Conservation (phyloP, 2,113 vertebrate genomes). For the Mastomys coucha region DNA sequence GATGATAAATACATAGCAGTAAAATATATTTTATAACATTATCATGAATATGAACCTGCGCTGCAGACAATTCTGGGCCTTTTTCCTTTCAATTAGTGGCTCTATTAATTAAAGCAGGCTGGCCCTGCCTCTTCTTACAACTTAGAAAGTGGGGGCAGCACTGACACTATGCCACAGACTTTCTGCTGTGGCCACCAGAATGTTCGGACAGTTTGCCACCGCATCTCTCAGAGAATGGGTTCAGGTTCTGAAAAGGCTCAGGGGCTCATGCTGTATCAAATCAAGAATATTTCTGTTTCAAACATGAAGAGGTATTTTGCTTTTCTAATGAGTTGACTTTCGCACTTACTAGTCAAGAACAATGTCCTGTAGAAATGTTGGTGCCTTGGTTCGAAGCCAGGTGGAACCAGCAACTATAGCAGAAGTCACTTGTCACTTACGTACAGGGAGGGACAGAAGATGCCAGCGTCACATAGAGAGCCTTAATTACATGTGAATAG, state of each 20-base stretch:
- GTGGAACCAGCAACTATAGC: fast-evolving
- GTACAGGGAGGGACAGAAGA: too few species aligned
- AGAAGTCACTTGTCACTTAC: not conserved
- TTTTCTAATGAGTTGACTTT: not conserved
- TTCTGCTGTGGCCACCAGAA: not conserved
- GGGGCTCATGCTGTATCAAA: not conserved
- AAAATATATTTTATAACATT: not conserved
- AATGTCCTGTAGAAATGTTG: not conserved
- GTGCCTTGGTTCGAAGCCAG: not conserved
- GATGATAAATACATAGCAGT: not conserved
- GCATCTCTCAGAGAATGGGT: not conserved
- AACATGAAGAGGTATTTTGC: not conserved
- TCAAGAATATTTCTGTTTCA: not conserved
- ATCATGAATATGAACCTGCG: not conserved
- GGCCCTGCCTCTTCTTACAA: not conserved
- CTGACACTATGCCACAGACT: not conserved
- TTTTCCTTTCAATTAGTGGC: not conserved
- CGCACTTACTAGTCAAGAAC: not conserved
- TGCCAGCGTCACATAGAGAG: not conserved
- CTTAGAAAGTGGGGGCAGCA: not conserved
- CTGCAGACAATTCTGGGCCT: not conserved
- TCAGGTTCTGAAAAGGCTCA: not conserved
- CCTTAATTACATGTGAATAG: not conserved
- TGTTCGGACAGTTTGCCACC: not conserved
- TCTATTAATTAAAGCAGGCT: not conserved